Conservation (phyloP, 2,888 invertebrate species). For the Hirtodrosophila duncani region DNA sequence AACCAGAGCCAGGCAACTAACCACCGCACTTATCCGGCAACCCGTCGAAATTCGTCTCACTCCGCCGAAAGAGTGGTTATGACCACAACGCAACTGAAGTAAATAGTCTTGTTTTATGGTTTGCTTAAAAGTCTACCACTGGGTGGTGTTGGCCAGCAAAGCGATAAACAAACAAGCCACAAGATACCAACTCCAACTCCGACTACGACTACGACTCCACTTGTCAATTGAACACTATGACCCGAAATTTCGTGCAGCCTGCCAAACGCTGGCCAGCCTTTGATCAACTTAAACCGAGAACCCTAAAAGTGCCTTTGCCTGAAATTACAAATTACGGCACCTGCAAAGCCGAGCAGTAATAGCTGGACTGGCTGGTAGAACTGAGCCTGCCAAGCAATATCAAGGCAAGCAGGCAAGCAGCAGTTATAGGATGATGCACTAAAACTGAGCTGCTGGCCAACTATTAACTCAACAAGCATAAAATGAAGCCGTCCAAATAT, state of each 20-base stretch:
- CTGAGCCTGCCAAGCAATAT: slow-evolving; percentile 4
- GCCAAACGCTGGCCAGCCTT: slow-evolving; percentile 52
- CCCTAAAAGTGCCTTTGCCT: slow-evolving; percentile 70
- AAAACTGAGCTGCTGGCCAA: slow-evolving; percentile 49
- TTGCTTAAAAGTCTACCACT: slow-evolving; percentile 61
- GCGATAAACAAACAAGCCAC: slow-evolving; percentile 46
- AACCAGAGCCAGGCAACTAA: no score
- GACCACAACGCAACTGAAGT: slow-evolving; percentile 68
- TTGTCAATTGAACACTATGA: slow-evolving; percentile 62
- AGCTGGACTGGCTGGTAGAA: neutral
- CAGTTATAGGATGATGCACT: slow-evolving; percentile 27
- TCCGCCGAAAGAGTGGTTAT: slow-evolving; percentile 37
- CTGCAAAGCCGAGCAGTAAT: slow-evolving; percentile 34
- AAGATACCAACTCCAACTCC: slow-evolving; percentile 5
- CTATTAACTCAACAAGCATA: slow-evolving; percentile 73
- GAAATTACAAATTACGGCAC: slow-evolving; percentile 72
- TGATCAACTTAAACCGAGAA: slow-evolving; percentile 31
- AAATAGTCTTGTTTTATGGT: slow-evolving; percentile 71
- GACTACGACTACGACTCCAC: slow-evolving; percentile 12
- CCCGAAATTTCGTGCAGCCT: slow-evolving; percentile 46
- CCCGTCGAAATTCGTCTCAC: no score
- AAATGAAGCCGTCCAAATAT: slow-evolving; percentile 54
- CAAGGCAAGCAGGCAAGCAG: neutral
- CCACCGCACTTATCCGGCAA: no score
- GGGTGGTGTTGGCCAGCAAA: slow-evolving; percentile 21